Conservation (phyloP, 2,888 invertebrate genomes). For the Nymphalis c-album region DNA sequence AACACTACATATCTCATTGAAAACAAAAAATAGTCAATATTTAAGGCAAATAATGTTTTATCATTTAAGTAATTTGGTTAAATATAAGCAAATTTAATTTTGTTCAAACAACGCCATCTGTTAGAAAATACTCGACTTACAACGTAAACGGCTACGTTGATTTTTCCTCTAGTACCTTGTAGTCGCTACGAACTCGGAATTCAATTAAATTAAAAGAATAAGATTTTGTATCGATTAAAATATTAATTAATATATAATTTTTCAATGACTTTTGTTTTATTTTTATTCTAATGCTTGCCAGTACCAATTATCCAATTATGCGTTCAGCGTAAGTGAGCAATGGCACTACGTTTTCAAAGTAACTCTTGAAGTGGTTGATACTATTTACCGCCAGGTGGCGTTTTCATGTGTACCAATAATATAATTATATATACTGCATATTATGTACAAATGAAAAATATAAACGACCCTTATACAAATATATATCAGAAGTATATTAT, state of each 20-base stretch:
- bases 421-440: no score
- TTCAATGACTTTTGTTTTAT: background rate
- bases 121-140: slow-evolving; percentile 12
- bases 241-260: no score
- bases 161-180: background rate
- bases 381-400: background rate
- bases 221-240: no score
- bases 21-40: no score
- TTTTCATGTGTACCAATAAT: background rate
- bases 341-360: background rate
- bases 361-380: background rate
- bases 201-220: background rate
- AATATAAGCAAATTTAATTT: background rate
- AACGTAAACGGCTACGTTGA: slow-evolving; percentile 15
- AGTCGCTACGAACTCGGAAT: background rate
- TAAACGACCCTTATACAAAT: no score
- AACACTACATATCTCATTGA: no score
- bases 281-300: background rate
- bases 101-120: slow-evolving; percentile 28
- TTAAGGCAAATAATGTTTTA: background rate
- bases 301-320: background rate
- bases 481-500: no score
- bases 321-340: background rate
- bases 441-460: no score
- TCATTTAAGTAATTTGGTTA: background rate